Conservation (phyloP, 1,140 invertebrate genomes). For the Samia ricini region DNA sequence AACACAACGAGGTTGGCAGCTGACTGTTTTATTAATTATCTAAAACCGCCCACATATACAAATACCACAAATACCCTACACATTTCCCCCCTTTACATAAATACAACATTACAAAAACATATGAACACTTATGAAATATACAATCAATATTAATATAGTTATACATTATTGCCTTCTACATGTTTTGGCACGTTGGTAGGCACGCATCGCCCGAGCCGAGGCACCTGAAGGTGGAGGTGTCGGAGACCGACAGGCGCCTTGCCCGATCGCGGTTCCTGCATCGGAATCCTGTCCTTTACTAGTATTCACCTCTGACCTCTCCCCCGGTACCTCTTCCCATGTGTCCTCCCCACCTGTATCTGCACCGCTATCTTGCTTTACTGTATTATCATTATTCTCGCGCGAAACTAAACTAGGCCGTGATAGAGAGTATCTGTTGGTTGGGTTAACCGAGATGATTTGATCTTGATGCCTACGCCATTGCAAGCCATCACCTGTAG, state of each 20-base stretch:
- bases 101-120: too few species aligned
- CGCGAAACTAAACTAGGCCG: not conserved
- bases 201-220: constrained; percentile 2
- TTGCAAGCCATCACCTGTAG: not conserved
- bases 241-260: not conserved
- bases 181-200: not conserved
- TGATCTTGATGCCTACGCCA: not conserved
- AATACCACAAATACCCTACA: too few species aligned
- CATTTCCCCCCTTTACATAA: too few species aligned
- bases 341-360: too few species aligned
- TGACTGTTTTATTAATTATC: too few species aligned
- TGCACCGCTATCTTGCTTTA: not conserved
- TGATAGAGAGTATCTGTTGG: not conserved
- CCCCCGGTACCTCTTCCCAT: not conserved
- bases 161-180: too few species aligned
- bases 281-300: too few species aligned
- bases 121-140: too few species aligned
- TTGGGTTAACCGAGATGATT: not conserved
- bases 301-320: not conserved
- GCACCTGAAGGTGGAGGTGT: not conserved
- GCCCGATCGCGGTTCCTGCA: not conserved
- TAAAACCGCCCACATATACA: too few species aligned
- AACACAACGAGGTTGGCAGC: too few species aligned
- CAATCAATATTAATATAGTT: too few species aligned
- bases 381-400: not conserved